Percentiles rank a stretch among this genome's conserved stretches.
These are phyloP conservation scores for Acleris literana DNA, from an alignment of 2,888 invertebrate species.

Conservation along the genomic window DNA sequence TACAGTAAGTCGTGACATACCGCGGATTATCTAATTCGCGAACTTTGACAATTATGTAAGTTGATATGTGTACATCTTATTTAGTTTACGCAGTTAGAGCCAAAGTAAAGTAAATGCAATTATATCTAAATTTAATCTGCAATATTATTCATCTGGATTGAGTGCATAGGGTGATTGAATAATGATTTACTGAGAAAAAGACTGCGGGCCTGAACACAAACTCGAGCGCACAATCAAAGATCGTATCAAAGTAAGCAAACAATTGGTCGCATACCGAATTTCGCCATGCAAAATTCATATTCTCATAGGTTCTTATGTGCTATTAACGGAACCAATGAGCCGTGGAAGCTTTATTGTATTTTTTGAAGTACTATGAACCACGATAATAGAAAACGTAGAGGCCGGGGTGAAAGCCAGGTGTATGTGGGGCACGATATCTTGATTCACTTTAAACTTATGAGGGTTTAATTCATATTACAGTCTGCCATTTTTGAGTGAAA, in stretches of 20 bases:
- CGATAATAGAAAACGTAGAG: conserved; percentile 53
- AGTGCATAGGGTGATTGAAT: background rate
- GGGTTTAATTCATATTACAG: conserved; percentile 66
- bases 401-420: conserved; percentile 78
- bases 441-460: conserved; percentile 72
- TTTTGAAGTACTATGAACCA: conserved; percentile 63
- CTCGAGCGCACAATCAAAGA: conserved; percentile 30
- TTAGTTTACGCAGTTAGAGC: no score
- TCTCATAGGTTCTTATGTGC: conserved; percentile 47
- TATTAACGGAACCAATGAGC: conserved; percentile 67
- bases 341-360: conserved; percentile 69
- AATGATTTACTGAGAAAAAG: background rate
- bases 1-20: conserved; percentile 10
- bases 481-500: conserved; percentile 64
- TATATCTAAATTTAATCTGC: background rate
- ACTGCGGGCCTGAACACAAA: conserved; percentile 6
- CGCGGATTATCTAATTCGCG: conserved; percentile 2
- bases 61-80: no score
- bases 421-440: conserved; percentile 75
- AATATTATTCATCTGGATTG: background rate
- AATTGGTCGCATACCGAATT: conserved; percentile 45
- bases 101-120: no score
- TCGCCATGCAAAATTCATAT: conserved; percentile 55
- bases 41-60: background rate
- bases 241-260: conserved; percentile 25